Conservation (phyloP, 2,797 vertebrate genomes). For the Sebastolobus altivelis region DNA sequence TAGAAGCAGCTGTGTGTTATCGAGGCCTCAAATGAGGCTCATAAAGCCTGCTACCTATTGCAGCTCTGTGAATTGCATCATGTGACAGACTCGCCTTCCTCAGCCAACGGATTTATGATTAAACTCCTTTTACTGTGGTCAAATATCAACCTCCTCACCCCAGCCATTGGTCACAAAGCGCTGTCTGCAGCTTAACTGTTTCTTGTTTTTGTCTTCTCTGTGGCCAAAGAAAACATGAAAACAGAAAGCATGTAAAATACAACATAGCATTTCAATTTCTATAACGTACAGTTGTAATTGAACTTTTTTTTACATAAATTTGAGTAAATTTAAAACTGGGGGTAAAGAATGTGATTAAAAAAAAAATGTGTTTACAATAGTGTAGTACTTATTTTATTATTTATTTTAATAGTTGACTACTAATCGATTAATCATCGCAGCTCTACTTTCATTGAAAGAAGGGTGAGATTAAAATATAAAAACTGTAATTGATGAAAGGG, state of each 20-base stretch:
- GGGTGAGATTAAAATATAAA: background rate
- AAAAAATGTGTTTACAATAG: background rate
- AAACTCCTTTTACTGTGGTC: conserved; percentile 58
- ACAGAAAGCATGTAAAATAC: background rate
- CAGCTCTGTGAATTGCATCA: conserved; percentile 39
- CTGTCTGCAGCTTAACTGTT: background rate
- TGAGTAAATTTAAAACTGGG: background rate
- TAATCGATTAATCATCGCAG: too few species aligned
- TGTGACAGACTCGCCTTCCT: conserved; percentile 46
- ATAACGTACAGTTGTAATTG: background rate
- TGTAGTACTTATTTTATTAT: background rate
- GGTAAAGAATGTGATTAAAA: background rate
- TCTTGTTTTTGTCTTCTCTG: background rate
- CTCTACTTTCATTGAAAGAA: too few species aligned
- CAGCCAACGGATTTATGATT: conserved; percentile 72
- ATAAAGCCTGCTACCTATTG: conserved; percentile 12
- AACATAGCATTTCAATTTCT: background rate
- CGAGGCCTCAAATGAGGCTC: conserved; percentile 21
- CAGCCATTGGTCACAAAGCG: background rate
- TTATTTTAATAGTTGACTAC: too few species aligned
- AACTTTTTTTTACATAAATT: background rate
- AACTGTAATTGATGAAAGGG: background rate
- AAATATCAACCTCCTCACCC: conserved; percentile 51
- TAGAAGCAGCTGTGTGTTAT: conserved; percentile 44
- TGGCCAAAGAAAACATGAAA: background rate